Percentiles rank a stretch among this genome's conserved stretches.
These are phyloP conservation scores for Cottoperca gobio DNA, from an alignment of 2,797 vertebrate genomes.

Conservation along the genomic window DNA sequence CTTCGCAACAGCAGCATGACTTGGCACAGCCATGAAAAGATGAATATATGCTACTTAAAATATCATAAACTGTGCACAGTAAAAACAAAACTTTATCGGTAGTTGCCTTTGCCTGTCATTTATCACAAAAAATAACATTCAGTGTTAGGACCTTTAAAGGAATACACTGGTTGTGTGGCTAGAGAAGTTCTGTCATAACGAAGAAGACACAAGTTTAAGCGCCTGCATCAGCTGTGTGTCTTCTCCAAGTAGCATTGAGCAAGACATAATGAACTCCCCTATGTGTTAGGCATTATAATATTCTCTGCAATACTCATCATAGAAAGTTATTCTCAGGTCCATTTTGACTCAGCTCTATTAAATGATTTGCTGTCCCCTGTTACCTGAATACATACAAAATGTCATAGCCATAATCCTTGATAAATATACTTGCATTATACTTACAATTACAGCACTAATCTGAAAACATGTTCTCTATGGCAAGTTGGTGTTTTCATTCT, in stretches of 20 bases:
- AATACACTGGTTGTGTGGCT: slow-evolving; percentile 19
- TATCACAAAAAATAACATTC: slow-evolving; percentile 60
- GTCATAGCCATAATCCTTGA: slow-evolving; percentile 69
- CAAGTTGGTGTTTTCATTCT: slow-evolving; percentile 75
- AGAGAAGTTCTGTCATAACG: slow-evolving; percentile 18
- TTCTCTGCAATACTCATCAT: slow-evolving; percentile 23
- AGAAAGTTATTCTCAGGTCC: slow-evolving; percentile 45
- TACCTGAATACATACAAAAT: slow-evolving; percentile 71
- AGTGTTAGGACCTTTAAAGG: slow-evolving; percentile 44
- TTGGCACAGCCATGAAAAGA: slow-evolving; percentile 63
- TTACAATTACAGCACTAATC: slow-evolving; percentile 80
- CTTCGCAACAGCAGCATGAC: slow-evolving; percentile 46
- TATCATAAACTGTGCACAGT: slow-evolving; percentile 74
- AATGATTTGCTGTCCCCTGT: slow-evolving; percentile 45
- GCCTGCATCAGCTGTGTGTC: neutral
- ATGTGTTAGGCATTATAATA: slow-evolving; percentile 10
- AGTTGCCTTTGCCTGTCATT: slow-evolving; percentile 62
- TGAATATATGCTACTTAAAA: slow-evolving; percentile 79
- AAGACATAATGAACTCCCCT: slow-evolving; percentile 18
- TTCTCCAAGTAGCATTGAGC: slow-evolving; percentile 21
- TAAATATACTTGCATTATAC: slow-evolving; percentile 75
- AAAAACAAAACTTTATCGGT: slow-evolving; percentile 81
- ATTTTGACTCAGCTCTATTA: slow-evolving; percentile 60
- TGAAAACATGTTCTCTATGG: slow-evolving; percentile 76
- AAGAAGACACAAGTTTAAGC: slow-evolving; percentile 18